Percentiles rank a stretch among this genome's conserved stretches.
phyloP scores from a whole-genome alignment of 2,797 vertebrate species.

The Spea hammondii region DNA sequence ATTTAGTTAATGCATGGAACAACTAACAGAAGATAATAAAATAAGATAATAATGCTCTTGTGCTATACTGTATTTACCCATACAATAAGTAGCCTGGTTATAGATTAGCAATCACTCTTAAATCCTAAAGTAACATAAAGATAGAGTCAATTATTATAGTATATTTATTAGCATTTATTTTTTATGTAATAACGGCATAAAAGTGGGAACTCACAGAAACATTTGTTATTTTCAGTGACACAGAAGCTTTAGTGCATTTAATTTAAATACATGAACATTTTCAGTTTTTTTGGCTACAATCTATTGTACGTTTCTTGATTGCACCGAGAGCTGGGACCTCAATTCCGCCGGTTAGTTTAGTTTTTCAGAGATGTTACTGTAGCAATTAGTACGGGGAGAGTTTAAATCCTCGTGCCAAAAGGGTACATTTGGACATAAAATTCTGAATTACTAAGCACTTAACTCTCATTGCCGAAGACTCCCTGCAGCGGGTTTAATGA shows the following conservation, averaged over 20 bases:
- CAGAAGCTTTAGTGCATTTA: not conserved
- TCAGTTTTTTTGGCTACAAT: not conserved
- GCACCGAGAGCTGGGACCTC: slow-evolving; percentile 46
- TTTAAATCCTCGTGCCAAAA: slow-evolving; percentile 65
- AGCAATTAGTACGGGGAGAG: slow-evolving; percentile 65
- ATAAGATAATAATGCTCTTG: too few relatives aligned
- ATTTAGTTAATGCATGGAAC: too few relatives aligned
- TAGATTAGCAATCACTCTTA: too few relatives aligned
- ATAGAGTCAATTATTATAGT: too few relatives aligned
- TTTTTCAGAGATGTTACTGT: slow-evolving; percentile 42
- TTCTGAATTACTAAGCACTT: slow-evolving; percentile 58
- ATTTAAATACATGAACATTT: slow-evolving; percentile 5
- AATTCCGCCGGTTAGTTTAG: slow-evolving; percentile 33
- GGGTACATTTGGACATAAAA: slow-evolving; percentile 62
- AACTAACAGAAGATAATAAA: too few relatives aligned
- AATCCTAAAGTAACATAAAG: too few relatives aligned
- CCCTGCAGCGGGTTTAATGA: slow-evolving; percentile 65
- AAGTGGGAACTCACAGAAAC: not conserved
- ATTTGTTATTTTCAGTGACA: not conserved
- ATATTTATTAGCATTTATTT: not conserved
- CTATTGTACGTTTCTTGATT: slow-evolving; percentile 40
- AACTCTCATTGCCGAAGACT: slow-evolving; percentile 59
- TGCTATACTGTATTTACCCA: too few relatives aligned
- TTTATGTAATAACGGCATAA: too few relatives aligned
- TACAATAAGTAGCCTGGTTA: too few relatives aligned